Conservation (phyloP, 92 coral and sea anemone genomes). For the Parazoanthus swiftii region DNA sequence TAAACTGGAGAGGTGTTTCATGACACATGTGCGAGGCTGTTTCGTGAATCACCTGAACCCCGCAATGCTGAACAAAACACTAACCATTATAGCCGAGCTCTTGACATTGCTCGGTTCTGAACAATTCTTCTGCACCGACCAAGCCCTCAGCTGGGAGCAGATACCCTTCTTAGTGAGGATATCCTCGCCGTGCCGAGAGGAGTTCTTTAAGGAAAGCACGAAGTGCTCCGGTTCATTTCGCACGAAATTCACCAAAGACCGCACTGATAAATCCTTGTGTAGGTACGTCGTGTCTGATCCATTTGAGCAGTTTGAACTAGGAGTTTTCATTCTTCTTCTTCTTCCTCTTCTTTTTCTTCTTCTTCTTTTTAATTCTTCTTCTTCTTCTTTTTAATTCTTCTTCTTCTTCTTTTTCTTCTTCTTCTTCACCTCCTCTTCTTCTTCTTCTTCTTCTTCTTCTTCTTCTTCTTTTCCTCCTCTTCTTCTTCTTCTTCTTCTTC, state of each 20-base stretch:
- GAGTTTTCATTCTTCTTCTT: neutral
- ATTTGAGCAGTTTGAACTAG: neutral
- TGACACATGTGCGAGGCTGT: constrained; percentile 9
- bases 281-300: neutral
- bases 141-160: constrained; percentile 1
- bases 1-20: constrained; percentile 16
- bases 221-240: constrained; percentile 24
- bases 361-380: no score
- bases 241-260: constrained; percentile 10
- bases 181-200: constrained; percentile 1
- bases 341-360: neutral
- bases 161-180: neutral
- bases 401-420: no score
- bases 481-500: no score
- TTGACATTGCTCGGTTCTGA: constrained; percentile 22
- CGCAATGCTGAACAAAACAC: constrained; percentile 2
- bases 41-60: neutral
- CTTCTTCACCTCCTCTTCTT: no score
- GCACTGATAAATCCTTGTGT: constrained; percentile 7
- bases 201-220: constrained; percentile 1
- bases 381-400: no score
- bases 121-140: constrained; percentile 26
- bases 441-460: no score
- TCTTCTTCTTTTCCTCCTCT: no score
- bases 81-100: neutral